These are phyloP conservation scores for Distichodus sexfasciatus DNA, from an alignment of 2,797 vertebrate species.

Conservation along the genomic window DNA sequence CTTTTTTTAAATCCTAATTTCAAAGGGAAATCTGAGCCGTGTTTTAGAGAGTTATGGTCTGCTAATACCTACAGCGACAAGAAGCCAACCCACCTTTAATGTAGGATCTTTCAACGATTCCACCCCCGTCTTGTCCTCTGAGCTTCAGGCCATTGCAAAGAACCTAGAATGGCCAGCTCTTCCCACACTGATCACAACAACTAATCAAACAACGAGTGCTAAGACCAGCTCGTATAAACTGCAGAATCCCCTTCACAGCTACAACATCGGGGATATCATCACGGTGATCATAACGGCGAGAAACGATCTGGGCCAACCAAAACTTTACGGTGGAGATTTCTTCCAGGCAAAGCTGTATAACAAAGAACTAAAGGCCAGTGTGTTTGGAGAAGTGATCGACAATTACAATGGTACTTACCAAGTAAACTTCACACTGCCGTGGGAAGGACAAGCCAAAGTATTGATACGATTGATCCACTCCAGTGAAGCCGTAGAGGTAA, in stretches of 20 bases:
- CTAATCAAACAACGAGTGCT: not conserved
- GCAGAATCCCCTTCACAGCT: slow-evolving; percentile 2
- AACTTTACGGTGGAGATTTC: slow-evolving; percentile 79
- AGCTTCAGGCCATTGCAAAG: not conserved
- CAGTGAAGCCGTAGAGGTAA: slow-evolving; percentile 69
- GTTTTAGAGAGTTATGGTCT: no score
- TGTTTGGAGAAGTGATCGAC: slow-evolving; percentile 73
- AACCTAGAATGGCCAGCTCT: not conserved
- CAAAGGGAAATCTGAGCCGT: no score
- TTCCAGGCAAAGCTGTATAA: slow-evolving; percentile 74
- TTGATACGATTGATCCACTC: slow-evolving; percentile 78
- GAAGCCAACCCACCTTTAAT: no score
- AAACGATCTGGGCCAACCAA: slow-evolving; percentile 72
- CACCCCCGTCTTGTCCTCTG: not conserved
- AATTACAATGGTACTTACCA: slow-evolving; percentile 76
- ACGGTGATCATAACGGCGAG: not conserved
- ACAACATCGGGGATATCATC: slow-evolving; percentile 17
- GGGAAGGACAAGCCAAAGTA: slow-evolving; percentile 74
- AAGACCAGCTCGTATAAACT: not conserved
- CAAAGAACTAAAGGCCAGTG: slow-evolving; percentile 47
- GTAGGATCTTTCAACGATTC: no score
- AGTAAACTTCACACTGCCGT: slow-evolving; percentile 75
- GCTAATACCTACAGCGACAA: no score
- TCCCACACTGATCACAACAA: not conserved
- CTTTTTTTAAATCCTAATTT: no score